Base-by-base conservation (phyloP, 2,888 invertebrate species). In the Cheilosia variabilis region DNA sequence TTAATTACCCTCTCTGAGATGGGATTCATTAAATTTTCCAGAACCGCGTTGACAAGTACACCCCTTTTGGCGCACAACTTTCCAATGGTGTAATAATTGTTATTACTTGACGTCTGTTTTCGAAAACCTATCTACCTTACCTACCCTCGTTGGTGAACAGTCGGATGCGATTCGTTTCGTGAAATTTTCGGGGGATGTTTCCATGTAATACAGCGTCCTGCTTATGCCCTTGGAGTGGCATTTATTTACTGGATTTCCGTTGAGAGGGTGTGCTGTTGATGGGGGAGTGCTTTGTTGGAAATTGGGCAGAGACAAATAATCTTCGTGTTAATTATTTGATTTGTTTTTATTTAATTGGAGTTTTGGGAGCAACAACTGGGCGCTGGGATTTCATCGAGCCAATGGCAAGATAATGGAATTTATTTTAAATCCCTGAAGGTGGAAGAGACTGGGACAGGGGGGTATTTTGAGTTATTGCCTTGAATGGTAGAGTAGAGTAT, bases 251-350 rank as follows among this genome's bases (percentile, higher is more conserved):
- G 17, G 45, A 60, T 43, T 13, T 50, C 62, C 58, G 31, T 34
- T 57, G n/a, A 45, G 73, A 60, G 78, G 68, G 83, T 75, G 79
- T 71, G 37, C 10, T 10, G 4, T 62, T 66, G 4, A 24, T 52
- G 34, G 22, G 9, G 22, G 52, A 53, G 41, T 31, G 17, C 7
- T 13, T 19, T 34, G 43, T 60, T 27, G 63, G 60, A 45, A 53
- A 60, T 13, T 31, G 62, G 86, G 68, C 86, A 77, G 62, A 62
- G 78, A 79, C 78, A 83, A 73, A 81, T 86, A 77, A 81, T 86
- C 76, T 81, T 77, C 62, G 66, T 86, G 86, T 86, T 84, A 84
- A 84, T 84, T 80, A 80, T 80, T 84, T 84, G 84, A 86, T 86
- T 86, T 86, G 86, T 80, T 81, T 86, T 81, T 86, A 81, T 81